phyloP scores from a whole-genome alignment of 2,797 vertebrate species.

The Halcyon badia region DNA sequence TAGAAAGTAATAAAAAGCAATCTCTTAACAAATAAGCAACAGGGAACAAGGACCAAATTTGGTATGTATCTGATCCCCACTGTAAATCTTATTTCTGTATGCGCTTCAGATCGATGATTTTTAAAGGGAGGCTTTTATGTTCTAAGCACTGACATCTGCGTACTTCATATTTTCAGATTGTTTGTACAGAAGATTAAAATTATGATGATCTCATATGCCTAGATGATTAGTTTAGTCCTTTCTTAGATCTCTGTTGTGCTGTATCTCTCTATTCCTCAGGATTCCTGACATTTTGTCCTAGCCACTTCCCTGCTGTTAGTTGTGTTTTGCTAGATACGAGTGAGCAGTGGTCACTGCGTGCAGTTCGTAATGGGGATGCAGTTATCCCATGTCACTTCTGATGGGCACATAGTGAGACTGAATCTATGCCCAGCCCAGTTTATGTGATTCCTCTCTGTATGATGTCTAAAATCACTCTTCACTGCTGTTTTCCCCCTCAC shows the following conservation, averaged over 20 bases:
- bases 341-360: background rate
- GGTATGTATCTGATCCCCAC: background rate
- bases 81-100: conserved; percentile 6
- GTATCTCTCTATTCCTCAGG: background rate
- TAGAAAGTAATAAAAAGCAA: conserved; percentile 74
- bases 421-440: background rate
- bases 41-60: conserved; percentile 25
- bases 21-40: conserved; percentile 53
- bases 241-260: background rate
- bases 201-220: background rate
- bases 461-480: background rate
- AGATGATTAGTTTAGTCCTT: background rate
- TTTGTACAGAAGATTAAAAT: conserved; percentile 21
- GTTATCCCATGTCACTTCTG: background rate
- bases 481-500: rapidly evolving
- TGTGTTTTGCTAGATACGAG: background rate
- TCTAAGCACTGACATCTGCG: background rate
- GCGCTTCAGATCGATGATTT: background rate
- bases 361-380: background rate
- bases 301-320: background rate
- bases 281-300: background rate
- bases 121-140: conserved; percentile 27
- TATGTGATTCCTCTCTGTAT: background rate
- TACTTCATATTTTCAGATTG: background rate
- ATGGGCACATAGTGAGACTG: background rate